Evolutionary conservation across 2,797 vertebrate genomes (phyloP).

Genomic region (Poeciliopsis gracilis): DNA sequence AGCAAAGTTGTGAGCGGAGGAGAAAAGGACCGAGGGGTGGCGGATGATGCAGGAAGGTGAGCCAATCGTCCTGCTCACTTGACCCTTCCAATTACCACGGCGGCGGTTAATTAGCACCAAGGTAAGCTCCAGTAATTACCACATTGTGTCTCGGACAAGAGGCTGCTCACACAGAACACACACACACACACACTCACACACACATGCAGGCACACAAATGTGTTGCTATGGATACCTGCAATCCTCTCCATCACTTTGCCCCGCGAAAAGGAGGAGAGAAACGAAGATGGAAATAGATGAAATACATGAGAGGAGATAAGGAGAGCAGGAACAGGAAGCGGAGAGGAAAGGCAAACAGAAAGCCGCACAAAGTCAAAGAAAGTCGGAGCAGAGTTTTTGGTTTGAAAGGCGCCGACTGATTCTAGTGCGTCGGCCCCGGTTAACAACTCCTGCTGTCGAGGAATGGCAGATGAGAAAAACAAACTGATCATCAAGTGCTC

Average conservation of each 20-base stretch:
- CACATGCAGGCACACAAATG: constrained; percentile 42
- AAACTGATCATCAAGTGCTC: constrained; percentile 29
- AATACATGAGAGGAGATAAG: constrained; percentile 65
- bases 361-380: constrained; percentile 43
- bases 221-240: constrained; percentile 80
- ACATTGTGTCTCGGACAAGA: constrained; percentile 83
- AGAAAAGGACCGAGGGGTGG: constrained; percentile 55
- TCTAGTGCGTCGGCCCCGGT: constrained; percentile 34
- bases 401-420: constrained; percentile 46
- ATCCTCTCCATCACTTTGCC: constrained; percentile 61
- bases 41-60: constrained; percentile 69
- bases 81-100: constrained; percentile 83
- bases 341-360: constrained; percentile 57
- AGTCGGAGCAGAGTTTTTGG: constrained; percentile 52
- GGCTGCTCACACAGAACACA: constrained; percentile 56
- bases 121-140: constrained; percentile 85
- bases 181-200: constrained; percentile 18
- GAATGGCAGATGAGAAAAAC: constrained; percentile 51
- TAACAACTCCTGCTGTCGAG: constrained; percentile 53
- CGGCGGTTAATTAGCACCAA: constrained; percentile 82
- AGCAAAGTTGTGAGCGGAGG: constrained; percentile 50
- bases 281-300: constrained; percentile 70
- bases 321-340: constrained; percentile 49
- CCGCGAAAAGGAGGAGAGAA: constrained; percentile 48
- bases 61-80: constrained; percentile 81